phyloP scores from a whole-genome alignment of 2,113 vertebrate genomes.

The Saguinus imperator region DNA sequence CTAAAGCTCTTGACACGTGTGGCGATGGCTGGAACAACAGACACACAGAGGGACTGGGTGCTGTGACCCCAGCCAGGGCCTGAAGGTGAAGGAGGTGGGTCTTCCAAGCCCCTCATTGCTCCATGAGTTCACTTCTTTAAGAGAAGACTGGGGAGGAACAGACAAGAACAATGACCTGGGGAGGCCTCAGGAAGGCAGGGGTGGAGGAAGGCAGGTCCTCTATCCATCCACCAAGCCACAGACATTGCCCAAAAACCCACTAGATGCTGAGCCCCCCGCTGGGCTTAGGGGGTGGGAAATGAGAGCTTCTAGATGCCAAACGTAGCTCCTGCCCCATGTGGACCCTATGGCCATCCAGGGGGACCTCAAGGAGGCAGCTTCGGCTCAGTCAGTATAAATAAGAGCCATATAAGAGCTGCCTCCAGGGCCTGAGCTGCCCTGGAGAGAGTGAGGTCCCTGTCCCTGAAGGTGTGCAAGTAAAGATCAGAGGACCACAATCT shows the following conservation, averaged over 20 bases:
- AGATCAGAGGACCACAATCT: neutral
- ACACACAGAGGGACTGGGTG: no score
- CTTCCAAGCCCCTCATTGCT: no score
- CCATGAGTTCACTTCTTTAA: neutral
- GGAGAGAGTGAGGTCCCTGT: neutral
- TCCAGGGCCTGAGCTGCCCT: neutral
- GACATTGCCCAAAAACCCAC: neutral
- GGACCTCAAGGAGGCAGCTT: neutral
- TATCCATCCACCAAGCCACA: neutral
- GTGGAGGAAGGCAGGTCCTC: neutral
- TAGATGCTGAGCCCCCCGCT: fast-evolving
- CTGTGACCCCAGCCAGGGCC: fast-evolving
- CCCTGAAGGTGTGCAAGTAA: no score
- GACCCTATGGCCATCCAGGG: neutral
- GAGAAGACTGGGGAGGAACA: no score
- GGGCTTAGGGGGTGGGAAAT: no score
- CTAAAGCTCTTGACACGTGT: neutral
- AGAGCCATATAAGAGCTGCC: neutral
- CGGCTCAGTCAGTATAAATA: neutral
- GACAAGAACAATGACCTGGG: neutral
- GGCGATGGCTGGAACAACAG: no score
- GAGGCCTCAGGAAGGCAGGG: neutral
- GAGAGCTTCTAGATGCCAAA: neutral
- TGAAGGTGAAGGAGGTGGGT: fast-evolving
- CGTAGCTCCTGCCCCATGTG: neutral